Evolutionary conservation across 2,888 invertebrate species (phyloP), one percentile per base, ranked within the genome.

Genomic region (Pedicia rivosa): DNA sequence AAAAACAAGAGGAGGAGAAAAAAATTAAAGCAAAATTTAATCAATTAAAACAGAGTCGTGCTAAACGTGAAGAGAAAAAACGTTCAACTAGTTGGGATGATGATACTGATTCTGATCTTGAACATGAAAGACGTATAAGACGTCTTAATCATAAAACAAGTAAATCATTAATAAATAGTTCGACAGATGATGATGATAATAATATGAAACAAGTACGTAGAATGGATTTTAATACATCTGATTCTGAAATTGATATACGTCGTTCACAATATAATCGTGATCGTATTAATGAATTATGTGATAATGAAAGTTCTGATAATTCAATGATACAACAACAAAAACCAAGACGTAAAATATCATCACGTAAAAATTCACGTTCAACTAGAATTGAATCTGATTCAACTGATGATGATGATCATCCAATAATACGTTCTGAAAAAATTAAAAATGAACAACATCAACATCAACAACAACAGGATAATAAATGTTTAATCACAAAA

Each of bases 11-110:
- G 53, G 87, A 88, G 57, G 83, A 87, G 59, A 86, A 86, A 54
- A 87, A 87, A 53, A 75, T 84, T 36, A 84, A 88, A 58, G 87
- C 88, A 7, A 87, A 88, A 59, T 90, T 90, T 54, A 79, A 78
- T 47, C 82, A 84, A 51, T 55, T 90, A 41, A 88, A 90, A 54
- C 83, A 88, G 56, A 79, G 84, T 51, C 69, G 87, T 44, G 86
- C 86, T 2, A 82, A 87, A 53, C 71, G 84, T 8, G 84, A 84
- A 53, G 86, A 84, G 57, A 88, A 88, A 68, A 87, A 87, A 56
- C 71, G 87, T 40, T 86, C 86, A 5, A 77, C 77, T 0, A 87
- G 86, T 40, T 84, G 86, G 72, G 87, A 88, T 51, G 87, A 86
- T 48, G 84, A 87, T 51, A 80, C 84, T 29, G 87, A 77, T 52